Base-by-base conservation (phyloP, 2,888 invertebrate genomes). In the Phasia obesa region DNA sequence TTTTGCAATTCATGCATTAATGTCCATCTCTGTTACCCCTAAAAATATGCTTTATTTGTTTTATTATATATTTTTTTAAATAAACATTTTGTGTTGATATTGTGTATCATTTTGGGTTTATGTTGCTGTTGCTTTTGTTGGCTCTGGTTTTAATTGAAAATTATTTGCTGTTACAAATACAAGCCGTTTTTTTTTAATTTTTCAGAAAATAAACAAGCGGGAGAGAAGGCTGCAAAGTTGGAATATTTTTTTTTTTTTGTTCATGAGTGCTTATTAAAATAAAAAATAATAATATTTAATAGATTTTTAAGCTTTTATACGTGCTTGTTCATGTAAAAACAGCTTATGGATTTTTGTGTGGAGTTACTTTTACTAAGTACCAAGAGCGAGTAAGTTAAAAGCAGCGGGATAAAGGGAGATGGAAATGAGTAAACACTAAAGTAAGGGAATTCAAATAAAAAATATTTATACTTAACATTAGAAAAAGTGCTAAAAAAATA, bases 221-320 rank as follows among this genome's bases (percentile, higher is more conserved):
- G n/a, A n/a, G n/a, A 25, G 5, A 53, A 23, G 23, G 19, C 6
- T 23, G 42, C 7, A 19, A n/a, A 64, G 6, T 23, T 64, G 35
- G 17, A 23, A 44, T 17, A 13, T 38, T 59, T 65, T 53, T 25
- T 17, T 17, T 38, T 59, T 57, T 53, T 25, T 21, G 19, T 31
- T 53, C 23, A 62, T 53, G 31, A 62, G 23, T 17, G 55, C 27
- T 65, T 75, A 59, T 11, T 11, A 35, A 11, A 35, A 49, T 25
- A 47, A 76, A 44, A 79, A 65, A 49, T 49, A 25, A 2, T 44
- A 49, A 23, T 55, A 47, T 65, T 70, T 78, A 83, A 83, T 78
- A 82, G 82, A 79, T 75, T 83, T 79, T 79, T 83, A 79, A 83
- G 74, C 79, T 78, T 60, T 71, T 75, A 47, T 79, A 79, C 78